phyloP scores from a whole-genome alignment of 2,888 invertebrate species.

The Perizoma flavofasciatum region DNA sequence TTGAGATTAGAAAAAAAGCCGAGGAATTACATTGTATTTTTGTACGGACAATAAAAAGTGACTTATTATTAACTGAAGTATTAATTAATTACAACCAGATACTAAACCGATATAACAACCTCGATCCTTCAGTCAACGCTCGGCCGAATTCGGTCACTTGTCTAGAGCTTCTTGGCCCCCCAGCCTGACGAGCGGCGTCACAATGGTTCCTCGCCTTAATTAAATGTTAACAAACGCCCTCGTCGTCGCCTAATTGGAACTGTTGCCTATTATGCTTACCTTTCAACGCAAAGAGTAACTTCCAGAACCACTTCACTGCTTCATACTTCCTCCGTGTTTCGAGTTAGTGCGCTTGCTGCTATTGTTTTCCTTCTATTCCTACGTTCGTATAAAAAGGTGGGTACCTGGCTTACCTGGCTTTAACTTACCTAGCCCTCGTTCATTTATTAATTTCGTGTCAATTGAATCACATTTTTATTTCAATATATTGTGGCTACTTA shows the following conservation, averaged over 20 bases:
- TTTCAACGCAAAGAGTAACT: conserved; percentile 75
- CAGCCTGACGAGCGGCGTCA: conserved; percentile 67
- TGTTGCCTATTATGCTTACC: conserved; percentile 80
- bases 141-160: conserved; percentile 12
- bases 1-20: too few species aligned
- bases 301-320: conserved; percentile 66
- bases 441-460: too few species aligned
- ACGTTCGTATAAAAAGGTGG: too few species aligned
- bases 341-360: conserved; percentile 54
- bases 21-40: too few species aligned
- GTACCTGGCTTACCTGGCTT: too few species aligned
- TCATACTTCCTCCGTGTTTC: conserved; percentile 60
- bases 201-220: conserved; percentile 81
- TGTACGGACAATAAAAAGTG: too few species aligned
- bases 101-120: too few species aligned
- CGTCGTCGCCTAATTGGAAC: conserved; percentile 82
- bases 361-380: conserved; percentile 43
- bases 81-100: too few species aligned
- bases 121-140: not conserved
- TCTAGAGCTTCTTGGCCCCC: conserved; percentile 50
- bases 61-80: too few species aligned
- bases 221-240: conserved; percentile 84
- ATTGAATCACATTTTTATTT: too few species aligned
- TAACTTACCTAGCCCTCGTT: too few species aligned
- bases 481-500: too few species aligned